Evolutionary conservation across 2,797 vertebrate species (phyloP).

Genomic region (Yasuhikotakia modesta): DNA sequence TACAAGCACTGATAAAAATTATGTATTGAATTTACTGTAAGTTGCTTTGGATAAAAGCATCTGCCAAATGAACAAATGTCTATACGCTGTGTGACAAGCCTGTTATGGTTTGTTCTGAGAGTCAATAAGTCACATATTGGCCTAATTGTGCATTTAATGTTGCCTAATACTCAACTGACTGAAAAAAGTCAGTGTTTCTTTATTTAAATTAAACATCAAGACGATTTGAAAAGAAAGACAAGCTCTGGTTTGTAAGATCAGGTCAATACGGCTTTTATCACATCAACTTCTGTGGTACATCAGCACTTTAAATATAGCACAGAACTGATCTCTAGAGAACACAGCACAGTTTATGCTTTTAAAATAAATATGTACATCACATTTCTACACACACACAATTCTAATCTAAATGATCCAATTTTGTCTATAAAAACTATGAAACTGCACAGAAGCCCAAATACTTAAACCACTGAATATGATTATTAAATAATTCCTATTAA

Average conservation of each 20-base stretch:
- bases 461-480: background rate
- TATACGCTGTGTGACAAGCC: background rate
- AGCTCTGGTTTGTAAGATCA: slow-evolving; percentile 25
- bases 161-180: background rate
- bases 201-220: slow-evolving; percentile 39
- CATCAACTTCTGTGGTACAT: slow-evolving; percentile 20
- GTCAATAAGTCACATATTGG: slow-evolving; percentile 2
- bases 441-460: background rate
- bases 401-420: background rate
- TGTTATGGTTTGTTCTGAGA: background rate
- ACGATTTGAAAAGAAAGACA: slow-evolving; percentile 26
- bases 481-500: background rate
- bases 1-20: no score
- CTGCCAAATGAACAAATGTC: no score
- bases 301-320: slow-evolving; percentile 35
- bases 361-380: slow-evolving; percentile 8
- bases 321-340: slow-evolving; percentile 6
- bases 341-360: background rate
- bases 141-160: background rate
- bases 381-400: no score
- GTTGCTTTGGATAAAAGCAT: no score
- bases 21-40: no score
- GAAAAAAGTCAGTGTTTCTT: slow-evolving; percentile 27
- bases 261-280: slow-evolving; percentile 13
- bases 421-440: background rate